phyloP scores from a whole-genome alignment of 2,113 vertebrate species.

The Apaloderma vittatum region DNA sequence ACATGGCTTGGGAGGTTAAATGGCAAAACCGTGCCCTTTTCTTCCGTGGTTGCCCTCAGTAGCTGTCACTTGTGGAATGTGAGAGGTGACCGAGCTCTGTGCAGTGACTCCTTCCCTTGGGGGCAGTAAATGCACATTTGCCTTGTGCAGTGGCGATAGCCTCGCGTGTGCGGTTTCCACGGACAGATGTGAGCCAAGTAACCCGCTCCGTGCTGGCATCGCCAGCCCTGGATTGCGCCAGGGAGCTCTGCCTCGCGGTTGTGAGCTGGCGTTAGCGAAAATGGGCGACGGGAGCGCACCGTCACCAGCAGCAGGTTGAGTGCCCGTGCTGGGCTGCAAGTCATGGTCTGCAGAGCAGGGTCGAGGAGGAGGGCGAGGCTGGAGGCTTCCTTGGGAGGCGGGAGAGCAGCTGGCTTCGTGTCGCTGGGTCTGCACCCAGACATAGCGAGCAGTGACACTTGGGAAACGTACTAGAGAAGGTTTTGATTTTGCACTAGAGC shows the following conservation, averaged over 20 bases:
- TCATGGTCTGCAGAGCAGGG: too few relatives aligned
- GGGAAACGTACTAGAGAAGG: neutral
- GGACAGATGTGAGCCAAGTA: too few relatives aligned
- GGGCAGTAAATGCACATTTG: neutral
- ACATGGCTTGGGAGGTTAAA: neutral
- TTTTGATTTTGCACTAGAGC: neutral
- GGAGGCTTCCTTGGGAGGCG: neutral
- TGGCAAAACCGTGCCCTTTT: neutral
- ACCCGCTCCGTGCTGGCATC: neutral
- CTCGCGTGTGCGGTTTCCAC: too few relatives aligned
- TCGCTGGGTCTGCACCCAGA: neutral
- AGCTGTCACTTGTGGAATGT: neutral
- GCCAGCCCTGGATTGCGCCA: rapidly evolving
- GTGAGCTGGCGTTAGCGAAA: neutral
- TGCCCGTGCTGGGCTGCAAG: rapidly evolving
- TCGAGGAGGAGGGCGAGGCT: neutral
- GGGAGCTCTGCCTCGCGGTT: neutral
- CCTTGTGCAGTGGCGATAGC: too few relatives aligned
- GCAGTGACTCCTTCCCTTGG: neutral
- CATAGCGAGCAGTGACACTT: neutral
- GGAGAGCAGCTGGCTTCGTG: neutral
- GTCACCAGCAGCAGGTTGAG: neutral
- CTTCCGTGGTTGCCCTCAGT: neutral
- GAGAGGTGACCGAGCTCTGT: rapidly evolving
- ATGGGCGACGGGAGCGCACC: neutral